A percentile compares a stretch with the other conserved stretches of the same genome.
These are phyloP conservation scores for Drosophila pandora DNA, from an alignment of 1,140 invertebrate genomes.

Conservation along the genomic window DNA sequence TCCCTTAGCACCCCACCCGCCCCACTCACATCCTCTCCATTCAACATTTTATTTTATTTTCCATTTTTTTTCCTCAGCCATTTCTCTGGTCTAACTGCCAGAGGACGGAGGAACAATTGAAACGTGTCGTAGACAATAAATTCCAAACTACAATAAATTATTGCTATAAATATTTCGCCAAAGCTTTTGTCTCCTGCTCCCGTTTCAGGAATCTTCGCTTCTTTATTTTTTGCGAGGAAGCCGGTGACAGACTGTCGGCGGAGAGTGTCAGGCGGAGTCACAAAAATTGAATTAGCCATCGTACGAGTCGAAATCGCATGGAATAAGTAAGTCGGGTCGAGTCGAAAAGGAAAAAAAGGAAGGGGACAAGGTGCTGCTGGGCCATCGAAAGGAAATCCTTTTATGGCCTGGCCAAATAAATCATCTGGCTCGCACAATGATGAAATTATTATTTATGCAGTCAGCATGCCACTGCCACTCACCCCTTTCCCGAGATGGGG, in stretches of 20 bases:
- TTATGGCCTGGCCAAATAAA: constrained; percentile 76
- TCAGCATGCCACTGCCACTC: constrained; percentile 13
- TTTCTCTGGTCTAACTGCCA: constrained; percentile 62
- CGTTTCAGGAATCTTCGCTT: constrained; percentile 6
- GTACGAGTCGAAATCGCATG: constrained; percentile 19
- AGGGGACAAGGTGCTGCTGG: constrained; percentile 29
- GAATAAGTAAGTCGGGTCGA: background rate
- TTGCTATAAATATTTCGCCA: constrained; percentile 81
- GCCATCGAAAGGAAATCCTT: constrained; percentile 62
- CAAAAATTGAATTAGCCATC: constrained; percentile 78
- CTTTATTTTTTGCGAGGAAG: constrained; percentile 26
- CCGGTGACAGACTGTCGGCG: constrained; percentile 60
- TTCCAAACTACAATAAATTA: constrained; percentile 82
- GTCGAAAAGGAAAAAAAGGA: constrained; percentile 22
- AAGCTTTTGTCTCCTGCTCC: constrained; percentile 50
- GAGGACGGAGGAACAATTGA: constrained; percentile 70
- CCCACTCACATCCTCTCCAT: background rate
- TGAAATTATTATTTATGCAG: constrained; percentile 84
- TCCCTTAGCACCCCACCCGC: background rate
- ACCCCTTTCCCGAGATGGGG: constrained; percentile 2
- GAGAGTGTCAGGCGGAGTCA: constrained; percentile 56
- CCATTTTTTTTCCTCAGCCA: constrained; percentile 8
- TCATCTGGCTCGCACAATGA: constrained; percentile 77
- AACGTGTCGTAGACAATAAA: constrained; percentile 82
- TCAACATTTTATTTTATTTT: background rate